Percentiles rank a stretch among this genome's conserved stretches.
Evolutionary conservation across 2,888 invertebrate species (phyloP).

Genomic region (Cheilosia impressa): DNA sequence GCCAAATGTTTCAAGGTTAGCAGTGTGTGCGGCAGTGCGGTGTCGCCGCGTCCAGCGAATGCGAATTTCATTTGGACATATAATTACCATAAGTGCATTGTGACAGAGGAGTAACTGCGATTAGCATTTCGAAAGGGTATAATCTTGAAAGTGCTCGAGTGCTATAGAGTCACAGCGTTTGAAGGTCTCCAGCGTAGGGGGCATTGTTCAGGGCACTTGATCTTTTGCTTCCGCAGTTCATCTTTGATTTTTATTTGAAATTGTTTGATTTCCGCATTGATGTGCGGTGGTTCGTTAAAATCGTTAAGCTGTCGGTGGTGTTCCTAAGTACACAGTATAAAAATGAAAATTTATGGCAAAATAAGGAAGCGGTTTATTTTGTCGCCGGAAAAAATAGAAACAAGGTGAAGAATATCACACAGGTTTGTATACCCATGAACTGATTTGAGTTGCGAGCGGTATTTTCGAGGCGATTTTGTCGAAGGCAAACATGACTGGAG

Average conservation of each 20-base stretch:
- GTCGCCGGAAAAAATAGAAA: too few relatives aligned
- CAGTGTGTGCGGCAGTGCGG: not conserved
- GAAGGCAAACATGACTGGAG: too few relatives aligned
- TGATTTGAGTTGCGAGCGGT: too few relatives aligned
- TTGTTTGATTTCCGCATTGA: constrained; percentile 50
- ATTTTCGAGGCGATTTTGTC: too few relatives aligned
- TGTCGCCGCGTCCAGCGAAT: constrained; percentile 24
- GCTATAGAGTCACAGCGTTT: constrained; percentile 3
- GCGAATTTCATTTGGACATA: constrained; percentile 4
- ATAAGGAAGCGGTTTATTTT: too few relatives aligned
- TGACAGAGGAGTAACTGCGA: constrained; percentile 20
- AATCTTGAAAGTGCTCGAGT: constrained; percentile 11
- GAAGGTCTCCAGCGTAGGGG: constrained; percentile 36
- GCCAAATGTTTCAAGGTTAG: constrained; percentile 50
- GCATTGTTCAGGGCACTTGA: constrained; percentile 53
- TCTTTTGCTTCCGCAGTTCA: constrained; percentile 48
- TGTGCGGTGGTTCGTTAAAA: not conserved
- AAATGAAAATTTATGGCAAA: too few relatives aligned
- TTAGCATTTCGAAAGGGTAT: constrained; percentile 17
- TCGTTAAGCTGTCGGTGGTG: not conserved
- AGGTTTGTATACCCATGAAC: too few relatives aligned
- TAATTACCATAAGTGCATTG: constrained; percentile 19
- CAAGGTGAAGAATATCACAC: too few relatives aligned
- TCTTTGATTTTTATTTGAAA: constrained; percentile 18
- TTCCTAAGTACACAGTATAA: too few relatives aligned